Percentiles rank a stretch among this genome's conserved stretches.
Conservation (phyloP, 2,113 vertebrate genomes). For the Ailuropoda melanoleuca region DNA sequence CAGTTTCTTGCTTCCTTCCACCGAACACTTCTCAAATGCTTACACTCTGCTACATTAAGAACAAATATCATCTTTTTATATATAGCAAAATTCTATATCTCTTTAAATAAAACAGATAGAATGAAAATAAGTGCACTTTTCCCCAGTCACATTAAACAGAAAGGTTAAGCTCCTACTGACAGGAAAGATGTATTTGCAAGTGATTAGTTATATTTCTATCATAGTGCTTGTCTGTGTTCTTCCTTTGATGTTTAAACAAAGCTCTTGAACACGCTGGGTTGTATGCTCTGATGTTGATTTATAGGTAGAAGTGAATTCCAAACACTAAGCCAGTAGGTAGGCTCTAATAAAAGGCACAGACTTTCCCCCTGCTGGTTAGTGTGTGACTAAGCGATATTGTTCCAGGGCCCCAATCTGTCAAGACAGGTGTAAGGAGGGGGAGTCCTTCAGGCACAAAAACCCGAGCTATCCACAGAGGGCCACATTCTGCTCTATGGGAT, state of each 20-base stretch:
- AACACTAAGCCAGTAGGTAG: conserved; percentile 84
- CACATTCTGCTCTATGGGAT: conserved; percentile 68
- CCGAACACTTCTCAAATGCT: conserved; percentile 57
- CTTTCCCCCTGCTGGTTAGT: conserved; percentile 85
- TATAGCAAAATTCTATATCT: conserved; percentile 54
- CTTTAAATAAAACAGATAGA: conserved; percentile 81
- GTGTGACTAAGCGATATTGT: conserved; percentile 82
- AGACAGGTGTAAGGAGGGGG: conserved; percentile 82
- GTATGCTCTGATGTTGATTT: conserved; percentile 90
- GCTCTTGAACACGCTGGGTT: conserved; percentile 87
- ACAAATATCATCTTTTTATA: conserved; percentile 79
- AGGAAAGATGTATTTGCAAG: conserved; percentile 90
- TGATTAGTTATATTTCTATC: conserved; percentile 90
- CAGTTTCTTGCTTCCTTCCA: conserved; percentile 60
- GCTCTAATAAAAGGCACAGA: conserved; percentile 84
- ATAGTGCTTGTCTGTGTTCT: conserved; percentile 85
- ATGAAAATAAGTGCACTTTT: conserved; percentile 82
- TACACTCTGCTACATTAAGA: conserved; percentile 64
- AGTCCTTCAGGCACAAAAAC: conserved; percentile 83
- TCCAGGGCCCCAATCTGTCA: conserved; percentile 86
- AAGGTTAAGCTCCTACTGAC: conserved; percentile 89
- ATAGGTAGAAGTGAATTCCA: conserved; percentile 89
- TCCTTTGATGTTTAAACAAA: conserved; percentile 91
- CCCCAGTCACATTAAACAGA: conserved; percentile 87
- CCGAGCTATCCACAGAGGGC: conserved; percentile 76